Evolutionary conservation across 2,797 vertebrate genomes (phyloP), one percentile per base, ranked within the genome.

Genomic region (Emydoidea blandingii): DNA sequence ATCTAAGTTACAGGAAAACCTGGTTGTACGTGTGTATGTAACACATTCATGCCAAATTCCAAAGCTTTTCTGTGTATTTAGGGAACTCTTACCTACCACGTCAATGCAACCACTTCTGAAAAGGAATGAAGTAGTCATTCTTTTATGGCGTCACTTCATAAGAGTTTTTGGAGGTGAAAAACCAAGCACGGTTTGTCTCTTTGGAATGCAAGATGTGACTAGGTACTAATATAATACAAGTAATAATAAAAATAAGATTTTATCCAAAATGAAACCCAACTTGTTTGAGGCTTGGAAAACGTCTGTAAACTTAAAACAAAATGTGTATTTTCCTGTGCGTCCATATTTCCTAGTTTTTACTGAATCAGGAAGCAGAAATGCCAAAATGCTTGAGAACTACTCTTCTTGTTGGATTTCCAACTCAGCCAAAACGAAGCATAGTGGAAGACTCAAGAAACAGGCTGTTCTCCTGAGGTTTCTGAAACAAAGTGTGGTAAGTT

Each of bases 181-280:
- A 74, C 11, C 72, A 74, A 44, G 41, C 6, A 12, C 21, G 44
- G 27, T 74, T 74, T 74, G 6, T 29, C 78, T 90, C 57, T 78
- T 52, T 49, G 80, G 52, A 34, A 5, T 85, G 87, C 86, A 91
- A 95, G 88, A 76, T 86, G 88, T 93, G 74, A 83, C 16, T 65
- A n/a, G 18, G 62, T 18, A n/a, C 62, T 65, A 10, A 10, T 65
- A 18, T n/a, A 65, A n/a, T n/a, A 21, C 8, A 19, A n/a, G 34
- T n/a, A n/a, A 90, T 37, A 93, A 84, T 79, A 65, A 87, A 87
- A 92, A 50, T 25, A 84, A 91, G 89, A 87, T 68, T 79, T 92
- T 4, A 34, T 59, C 88, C 92, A 5, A 47, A 87, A 95, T 0
- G 3, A 91, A 83, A 54, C 47, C 59, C 84, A 86, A 59, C 59